phyloP scores from a whole-genome alignment of 2,797 vertebrate genomes.

The Pseudomugil tenellus region DNA sequence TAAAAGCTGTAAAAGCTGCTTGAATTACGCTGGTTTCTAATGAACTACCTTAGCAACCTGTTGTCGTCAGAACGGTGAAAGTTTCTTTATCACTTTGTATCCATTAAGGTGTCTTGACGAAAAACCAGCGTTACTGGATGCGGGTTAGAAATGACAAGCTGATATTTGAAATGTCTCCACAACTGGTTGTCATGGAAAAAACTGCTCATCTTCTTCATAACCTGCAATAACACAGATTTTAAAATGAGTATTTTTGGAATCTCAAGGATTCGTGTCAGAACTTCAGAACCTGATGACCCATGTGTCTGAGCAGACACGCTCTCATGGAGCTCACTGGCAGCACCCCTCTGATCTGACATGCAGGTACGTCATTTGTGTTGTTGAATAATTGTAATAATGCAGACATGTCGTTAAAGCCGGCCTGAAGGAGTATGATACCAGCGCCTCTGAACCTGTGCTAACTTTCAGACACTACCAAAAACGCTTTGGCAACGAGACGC shows the following conservation, averaged over 20 bases:
- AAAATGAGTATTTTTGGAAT: slow-evolving; percentile 1
- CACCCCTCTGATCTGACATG: slow-evolving; percentile 83
- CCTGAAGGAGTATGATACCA: background rate
- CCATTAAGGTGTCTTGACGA: too few relatives aligned
- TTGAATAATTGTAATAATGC: background rate
- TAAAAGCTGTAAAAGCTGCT: too few relatives aligned
- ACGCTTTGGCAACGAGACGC: slow-evolving; percentile 18
- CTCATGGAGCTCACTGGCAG: slow-evolving; percentile 65
- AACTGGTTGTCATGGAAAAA: background rate
- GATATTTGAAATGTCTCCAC: background rate
- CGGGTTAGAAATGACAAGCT: background rate
- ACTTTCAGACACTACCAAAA: slow-evolving; percentile 80
- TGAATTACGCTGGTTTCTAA: too few relatives aligned
- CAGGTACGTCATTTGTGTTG: slow-evolving; percentile 70
- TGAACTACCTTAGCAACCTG: too few relatives aligned
- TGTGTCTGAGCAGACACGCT: slow-evolving; percentile 59
- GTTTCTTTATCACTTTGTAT: too few relatives aligned
- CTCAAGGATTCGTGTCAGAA: slow-evolving; percentile 79
- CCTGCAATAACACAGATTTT: background rate
- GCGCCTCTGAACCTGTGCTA: background rate
- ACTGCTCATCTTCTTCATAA: background rate
- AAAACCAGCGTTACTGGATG: background rate
- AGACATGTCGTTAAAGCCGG: background rate
- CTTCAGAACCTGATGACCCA: slow-evolving; percentile 75
- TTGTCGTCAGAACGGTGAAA: too few relatives aligned